Percentiles rank a stretch among this genome's conserved stretches.
These are phyloP conservation scores for Diplolepis rosae DNA, from an alignment of 2,888 invertebrate genomes.

Conservation along the genomic window DNA sequence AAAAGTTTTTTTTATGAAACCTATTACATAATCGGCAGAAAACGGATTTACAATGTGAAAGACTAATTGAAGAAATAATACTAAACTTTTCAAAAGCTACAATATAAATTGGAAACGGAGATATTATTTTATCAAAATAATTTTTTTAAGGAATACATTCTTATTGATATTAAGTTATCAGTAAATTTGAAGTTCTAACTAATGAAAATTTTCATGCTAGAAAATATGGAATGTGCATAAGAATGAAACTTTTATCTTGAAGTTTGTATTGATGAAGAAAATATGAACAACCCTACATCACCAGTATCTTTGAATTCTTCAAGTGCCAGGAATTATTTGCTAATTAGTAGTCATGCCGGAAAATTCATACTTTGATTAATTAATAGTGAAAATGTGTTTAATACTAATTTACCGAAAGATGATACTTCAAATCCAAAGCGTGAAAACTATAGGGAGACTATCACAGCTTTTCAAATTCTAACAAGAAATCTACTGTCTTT, in stretches of 20 bases:
- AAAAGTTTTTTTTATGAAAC: too few relatives aligned
- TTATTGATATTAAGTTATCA: background rate
- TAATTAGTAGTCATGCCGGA: background rate
- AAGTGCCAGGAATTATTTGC: background rate
- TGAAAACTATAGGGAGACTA: background rate
- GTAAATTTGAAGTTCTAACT: constrained; percentile 10
- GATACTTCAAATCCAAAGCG: constrained; percentile 17
- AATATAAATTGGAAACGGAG: background rate
- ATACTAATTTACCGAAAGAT: constrained; percentile 13
- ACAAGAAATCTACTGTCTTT: background rate
- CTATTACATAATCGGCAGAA: background rate
- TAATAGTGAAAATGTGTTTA: background rate
- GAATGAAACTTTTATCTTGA: background rate
- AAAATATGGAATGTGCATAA: constrained; percentile 1
- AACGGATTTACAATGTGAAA: background rate
- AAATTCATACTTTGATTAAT: background rate
- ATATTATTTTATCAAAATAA: background rate
- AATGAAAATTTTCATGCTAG: constrained; percentile 7
- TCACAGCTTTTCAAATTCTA: background rate
- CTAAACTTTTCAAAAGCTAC: background rate
- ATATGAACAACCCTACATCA: background rate
- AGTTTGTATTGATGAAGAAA: background rate
- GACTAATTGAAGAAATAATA: background rate
- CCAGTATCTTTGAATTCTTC: background rate
- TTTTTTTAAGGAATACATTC: background rate